These are phyloP conservation scores for Pangasius mekongensis DNA, from an alignment of 2,797 vertebrate species.

Conservation along the genomic window DNA sequence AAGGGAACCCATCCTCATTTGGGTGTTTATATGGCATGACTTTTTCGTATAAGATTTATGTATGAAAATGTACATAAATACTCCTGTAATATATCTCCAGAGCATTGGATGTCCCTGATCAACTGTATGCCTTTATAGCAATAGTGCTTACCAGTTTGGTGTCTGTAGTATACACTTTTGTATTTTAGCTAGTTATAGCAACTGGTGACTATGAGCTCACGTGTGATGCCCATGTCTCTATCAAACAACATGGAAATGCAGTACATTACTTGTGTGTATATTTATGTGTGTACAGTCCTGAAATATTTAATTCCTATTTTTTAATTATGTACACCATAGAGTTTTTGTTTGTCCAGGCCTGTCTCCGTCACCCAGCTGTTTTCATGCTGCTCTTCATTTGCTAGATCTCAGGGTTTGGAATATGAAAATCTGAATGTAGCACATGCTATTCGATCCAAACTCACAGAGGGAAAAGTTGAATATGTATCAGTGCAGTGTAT, in stretches of 20 bases:
- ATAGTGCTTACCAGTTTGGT: background rate
- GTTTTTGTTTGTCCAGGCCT: slow-evolving; percentile 53
- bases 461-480: background rate
- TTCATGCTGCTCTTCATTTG: slow-evolving; percentile 29
- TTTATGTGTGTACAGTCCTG: background rate
- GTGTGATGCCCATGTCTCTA: background rate
- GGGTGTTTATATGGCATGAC: background rate
- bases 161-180: background rate
- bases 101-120: background rate
- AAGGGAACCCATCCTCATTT: too few relatives aligned
- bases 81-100: background rate
- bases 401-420: slow-evolving; percentile 17
- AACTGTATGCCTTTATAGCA: background rate
- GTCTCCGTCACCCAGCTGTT: slow-evolving; percentile 61
- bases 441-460: slow-evolving; percentile 21
- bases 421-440: slow-evolving; percentile 55
- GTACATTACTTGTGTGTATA: background rate
- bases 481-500: background rate
- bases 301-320: slow-evolving; percentile 62
- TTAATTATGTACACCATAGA: slow-evolving; percentile 58
- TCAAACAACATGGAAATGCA: background rate
- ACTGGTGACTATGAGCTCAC: background rate
- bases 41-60: background rate
- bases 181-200: background rate
- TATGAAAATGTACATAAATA: background rate